A percentile compares a stretch with the other conserved stretches of the same genome.
These are phyloP conservation scores for Taenaris catops DNA, from an alignment of 2,888 invertebrate genomes.

Conservation along the genomic window DNA sequence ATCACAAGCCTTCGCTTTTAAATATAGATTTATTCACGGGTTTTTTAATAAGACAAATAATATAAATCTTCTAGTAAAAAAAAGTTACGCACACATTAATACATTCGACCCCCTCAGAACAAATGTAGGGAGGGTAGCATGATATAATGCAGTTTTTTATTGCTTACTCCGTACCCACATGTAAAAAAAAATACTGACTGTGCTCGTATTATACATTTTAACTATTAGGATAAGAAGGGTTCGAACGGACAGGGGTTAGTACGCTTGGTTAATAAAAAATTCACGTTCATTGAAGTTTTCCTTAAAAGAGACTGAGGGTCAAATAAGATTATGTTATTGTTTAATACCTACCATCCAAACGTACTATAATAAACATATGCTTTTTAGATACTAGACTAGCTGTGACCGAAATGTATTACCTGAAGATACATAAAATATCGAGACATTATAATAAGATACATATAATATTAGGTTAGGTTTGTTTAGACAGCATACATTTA, in stretches of 20 bases:
- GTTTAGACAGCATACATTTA: too few relatives aligned
- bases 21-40: too few relatives aligned
- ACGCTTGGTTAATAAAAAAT: constrained; percentile 64
- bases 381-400: too few relatives aligned
- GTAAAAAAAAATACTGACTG: constrained; percentile 63
- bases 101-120: constrained; percentile 52
- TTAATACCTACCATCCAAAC: not conserved
- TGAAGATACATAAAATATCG: too few relatives aligned
- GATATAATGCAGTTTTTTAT: constrained; percentile 80
- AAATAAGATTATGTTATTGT: constrained; percentile 6
- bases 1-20: too few relatives aligned
- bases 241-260: constrained; percentile 59
- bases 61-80: too few relatives aligned
- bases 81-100: constrained; percentile 38
- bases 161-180: constrained; percentile 74
- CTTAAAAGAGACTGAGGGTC: constrained; percentile 23
- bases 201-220: constrained; percentile 69
- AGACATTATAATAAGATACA: too few relatives aligned
- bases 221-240: constrained; percentile 75
- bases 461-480: too few relatives aligned
- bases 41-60: too few relatives aligned
- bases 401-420: too few relatives aligned
- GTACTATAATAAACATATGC: too few relatives aligned
- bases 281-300: constrained; percentile 59
- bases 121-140: constrained; percentile 71